Percentiles rank a stretch among this genome's conserved stretches.
phyloP scores from a whole-genome alignment of 1,140 invertebrate species.

The Stenopsyche tienmushanensis region DNA sequence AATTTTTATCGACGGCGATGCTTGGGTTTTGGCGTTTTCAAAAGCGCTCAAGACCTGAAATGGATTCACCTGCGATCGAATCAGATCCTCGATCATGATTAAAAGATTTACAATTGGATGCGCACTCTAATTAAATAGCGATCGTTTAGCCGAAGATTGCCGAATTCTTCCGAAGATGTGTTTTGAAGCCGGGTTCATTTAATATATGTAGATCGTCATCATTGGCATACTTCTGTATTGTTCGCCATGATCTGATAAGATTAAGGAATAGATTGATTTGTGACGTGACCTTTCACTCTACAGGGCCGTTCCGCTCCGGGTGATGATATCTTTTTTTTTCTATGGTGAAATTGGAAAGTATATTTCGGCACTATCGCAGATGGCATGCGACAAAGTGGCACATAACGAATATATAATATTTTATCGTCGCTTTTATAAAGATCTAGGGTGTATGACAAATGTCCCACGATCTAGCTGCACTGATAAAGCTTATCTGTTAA shows the following conservation, averaged over 20 bases:
- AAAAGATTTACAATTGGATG: too few relatives aligned
- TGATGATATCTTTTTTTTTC: not conserved
- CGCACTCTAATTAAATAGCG: too few relatives aligned
- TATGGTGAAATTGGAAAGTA: not conserved
- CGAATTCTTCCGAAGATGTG: not conserved
- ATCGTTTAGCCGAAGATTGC: too few relatives aligned
- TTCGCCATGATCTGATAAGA: too few relatives aligned
- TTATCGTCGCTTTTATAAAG: slow-evolving; percentile 5
- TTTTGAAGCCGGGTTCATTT: too few relatives aligned
- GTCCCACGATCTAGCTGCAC: slow-evolving; percentile 22
- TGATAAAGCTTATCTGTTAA: slow-evolving; percentile 37
- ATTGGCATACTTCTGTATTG: too few relatives aligned
- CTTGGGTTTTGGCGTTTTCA: not conserved
- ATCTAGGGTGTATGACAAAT: slow-evolving; percentile 34
- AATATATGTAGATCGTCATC: too few relatives aligned
- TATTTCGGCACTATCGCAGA: slow-evolving; percentile 1
- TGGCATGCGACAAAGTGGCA: slow-evolving; percentile 1
- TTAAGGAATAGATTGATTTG: too few relatives aligned
- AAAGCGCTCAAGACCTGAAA: too few relatives aligned
- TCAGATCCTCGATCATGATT: too few relatives aligned
- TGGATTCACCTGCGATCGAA: too few relatives aligned
- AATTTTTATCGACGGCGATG: not conserved
- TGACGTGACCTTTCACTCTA: too few relatives aligned
- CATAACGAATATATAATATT: not conserved
- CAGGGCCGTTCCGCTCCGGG: not conserved